Conservation (phyloP, 1,140 invertebrate genomes). For the Drosophila teissieri region DNA sequence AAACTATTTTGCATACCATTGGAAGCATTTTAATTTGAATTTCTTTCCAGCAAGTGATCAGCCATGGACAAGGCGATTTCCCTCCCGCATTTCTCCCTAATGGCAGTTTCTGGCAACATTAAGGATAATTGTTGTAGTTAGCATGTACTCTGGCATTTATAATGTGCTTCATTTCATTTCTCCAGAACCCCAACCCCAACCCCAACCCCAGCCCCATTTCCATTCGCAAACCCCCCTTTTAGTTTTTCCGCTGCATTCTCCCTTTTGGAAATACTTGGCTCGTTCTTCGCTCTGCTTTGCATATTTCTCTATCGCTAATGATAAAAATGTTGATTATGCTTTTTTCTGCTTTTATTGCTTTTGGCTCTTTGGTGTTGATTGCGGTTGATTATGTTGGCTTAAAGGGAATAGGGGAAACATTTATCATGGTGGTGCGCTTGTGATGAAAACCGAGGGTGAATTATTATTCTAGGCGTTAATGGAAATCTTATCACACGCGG, state of each 20-base stretch:
- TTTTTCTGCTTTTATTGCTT: conserved; percentile 60
- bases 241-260: conserved; percentile 17
- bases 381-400: conserved; percentile 64
- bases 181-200: too few relatives aligned
- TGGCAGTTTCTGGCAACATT: conserved; percentile 78
- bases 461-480: conserved; percentile 13
- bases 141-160: conserved; percentile 81
- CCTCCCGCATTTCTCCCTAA: conserved; percentile 40
- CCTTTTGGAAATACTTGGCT: conserved; percentile 42
- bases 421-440: background rate
- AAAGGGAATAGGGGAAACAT: background rate
- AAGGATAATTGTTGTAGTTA: conserved; percentile 82
- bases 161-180: conserved; percentile 72
- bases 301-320: conserved; percentile 64
- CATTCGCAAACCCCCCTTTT: background rate
- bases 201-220: too few relatives aligned
- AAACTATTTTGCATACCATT: conserved; percentile 81
- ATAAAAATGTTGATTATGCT: conserved; percentile 80
- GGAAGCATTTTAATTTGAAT: conserved; percentile 81
- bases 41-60: conserved; percentile 77
- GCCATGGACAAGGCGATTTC: conserved; percentile 26
- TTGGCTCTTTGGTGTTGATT: conserved; percentile 67
- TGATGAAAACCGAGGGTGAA: background rate
- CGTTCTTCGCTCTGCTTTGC: conserved; percentile 53
- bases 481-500: background rate